Percentiles rank a stretch among this genome's conserved stretches.
These are phyloP conservation scores for Ochropacha duplaris DNA, from an alignment of 2,888 invertebrate genomes.

Conservation along the genomic window DNA sequence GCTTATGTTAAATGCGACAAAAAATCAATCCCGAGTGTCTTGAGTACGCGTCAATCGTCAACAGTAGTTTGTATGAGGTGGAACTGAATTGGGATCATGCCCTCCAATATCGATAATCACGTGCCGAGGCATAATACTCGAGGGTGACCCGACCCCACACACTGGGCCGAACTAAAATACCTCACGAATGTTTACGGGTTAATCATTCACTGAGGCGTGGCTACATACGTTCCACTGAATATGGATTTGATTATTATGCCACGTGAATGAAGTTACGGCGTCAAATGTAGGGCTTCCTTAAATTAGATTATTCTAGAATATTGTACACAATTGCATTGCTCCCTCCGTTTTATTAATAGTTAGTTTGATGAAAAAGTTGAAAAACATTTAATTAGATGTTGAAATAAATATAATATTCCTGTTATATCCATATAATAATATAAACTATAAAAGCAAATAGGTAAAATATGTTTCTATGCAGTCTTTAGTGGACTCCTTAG, in stretches of 20 bases:
- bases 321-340: too few relatives aligned
- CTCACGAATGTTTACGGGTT: conserved; percentile 64
- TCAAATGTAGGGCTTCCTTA: conserved; percentile 23
- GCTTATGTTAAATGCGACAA: conserved; percentile 17
- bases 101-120: conserved; percentile 70
- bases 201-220: conserved; percentile 38
- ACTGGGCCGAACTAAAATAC: conserved; percentile 58
- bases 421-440: too few relatives aligned
- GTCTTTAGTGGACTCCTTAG: too few relatives aligned
- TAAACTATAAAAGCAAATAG: too few relatives aligned
- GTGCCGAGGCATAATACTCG: conserved; percentile 54
- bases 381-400: too few relatives aligned
- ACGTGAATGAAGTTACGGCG: conserved; percentile 31
- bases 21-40: conserved; percentile 38
- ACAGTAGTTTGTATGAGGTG: conserved; percentile 57
- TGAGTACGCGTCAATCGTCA: conserved; percentile 61
- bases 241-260: conserved; percentile 50
- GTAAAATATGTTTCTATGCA: too few relatives aligned
- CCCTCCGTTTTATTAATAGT: too few relatives aligned
- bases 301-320: conserved; percentile 17
- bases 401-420: too few relatives aligned
- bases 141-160: conserved; percentile 61
- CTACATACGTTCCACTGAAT: conserved; percentile 41
- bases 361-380: too few relatives aligned
- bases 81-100: conserved; percentile 69